These are phyloP conservation scores for Pachycephala philippinensis DNA, from an alignment of 2,113 vertebrate genomes.

Conservation along the genomic window DNA sequence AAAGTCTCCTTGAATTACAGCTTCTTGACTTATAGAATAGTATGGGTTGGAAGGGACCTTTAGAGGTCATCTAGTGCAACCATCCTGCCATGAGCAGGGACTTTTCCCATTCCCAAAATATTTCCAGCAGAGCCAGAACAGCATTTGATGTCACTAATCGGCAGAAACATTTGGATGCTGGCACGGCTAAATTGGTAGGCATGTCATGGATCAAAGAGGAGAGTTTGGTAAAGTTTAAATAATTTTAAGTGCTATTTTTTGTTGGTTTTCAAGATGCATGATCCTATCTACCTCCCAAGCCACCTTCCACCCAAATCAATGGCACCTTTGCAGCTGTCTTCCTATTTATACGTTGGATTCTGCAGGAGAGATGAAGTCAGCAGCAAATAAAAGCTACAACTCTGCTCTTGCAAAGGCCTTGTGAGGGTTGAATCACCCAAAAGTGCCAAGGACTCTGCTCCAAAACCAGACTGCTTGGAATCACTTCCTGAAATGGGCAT, in stretches of 20 bases:
- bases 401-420: background rate
- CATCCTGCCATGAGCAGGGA: background rate
- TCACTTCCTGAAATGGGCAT: background rate
- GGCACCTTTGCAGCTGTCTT: background rate
- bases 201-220: background rate
- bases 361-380: background rate
- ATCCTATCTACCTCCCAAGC: background rate
- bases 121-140: background rate
- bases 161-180: background rate
- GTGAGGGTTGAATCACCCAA: background rate
- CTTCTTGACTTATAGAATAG: background rate
- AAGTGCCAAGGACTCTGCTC: background rate
- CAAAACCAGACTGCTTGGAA: background rate
- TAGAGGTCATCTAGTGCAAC: background rate
- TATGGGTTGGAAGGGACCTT: background rate
- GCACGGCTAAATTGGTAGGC: background rate
- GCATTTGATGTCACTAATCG: background rate
- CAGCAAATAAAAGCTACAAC: conserved; percentile 1
- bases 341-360: background rate
- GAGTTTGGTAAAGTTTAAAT: background rate
- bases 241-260: background rate
- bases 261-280: background rate
- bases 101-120: background rate
- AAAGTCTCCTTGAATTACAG: background rate
- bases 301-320: background rate